Conservation (phyloP, 2,113 vertebrate genomes). For the Oryzias curvinotus region DNA sequence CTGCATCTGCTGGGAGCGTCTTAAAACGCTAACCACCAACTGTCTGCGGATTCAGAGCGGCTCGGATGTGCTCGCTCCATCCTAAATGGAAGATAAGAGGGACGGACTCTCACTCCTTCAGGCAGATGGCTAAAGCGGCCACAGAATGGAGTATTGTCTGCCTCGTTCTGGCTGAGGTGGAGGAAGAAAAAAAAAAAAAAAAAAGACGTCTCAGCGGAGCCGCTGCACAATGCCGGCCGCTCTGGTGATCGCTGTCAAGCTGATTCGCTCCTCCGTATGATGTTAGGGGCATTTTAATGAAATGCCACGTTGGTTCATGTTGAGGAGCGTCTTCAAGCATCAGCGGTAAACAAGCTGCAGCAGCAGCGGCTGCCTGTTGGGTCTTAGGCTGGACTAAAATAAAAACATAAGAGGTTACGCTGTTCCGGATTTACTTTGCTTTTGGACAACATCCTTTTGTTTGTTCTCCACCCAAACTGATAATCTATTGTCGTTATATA, state of each 20-base stretch:
- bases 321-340: slow-evolving; percentile 40
- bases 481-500: slow-evolving; percentile 18
- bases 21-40: slow-evolving; percentile 43
- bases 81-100: slow-evolving; percentile 23
- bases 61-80: slow-evolving; percentile 51
- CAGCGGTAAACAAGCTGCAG: slow-evolving; percentile 46
- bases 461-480: slow-evolving; percentile 7
- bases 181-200: background rate
- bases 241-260: slow-evolving; percentile 23
- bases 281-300: slow-evolving; percentile 44
- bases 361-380: slow-evolving; percentile 24
- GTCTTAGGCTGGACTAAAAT: slow-evolving; percentile 7
- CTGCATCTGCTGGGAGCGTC: slow-evolving; percentile 53
- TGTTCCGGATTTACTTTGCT: too few species aligned
- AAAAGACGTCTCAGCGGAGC: slow-evolving; percentile 15
- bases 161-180: slow-evolving; percentile 40
- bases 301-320: slow-evolving; percentile 39
- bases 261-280: slow-evolving; percentile 18
- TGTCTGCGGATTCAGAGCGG: slow-evolving; percentile 34
- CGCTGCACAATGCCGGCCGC: slow-evolving; percentile 16
- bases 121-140: slow-evolving; percentile 8
- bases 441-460: background rate
- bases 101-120: slow-evolving; percentile 25
- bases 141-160: slow-evolving; percentile 30
- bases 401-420: slow-evolving; percentile 1